Base-by-base conservation (phyloP, 1,140 invertebrate species). In the Lasioglossum albipes region DNA sequence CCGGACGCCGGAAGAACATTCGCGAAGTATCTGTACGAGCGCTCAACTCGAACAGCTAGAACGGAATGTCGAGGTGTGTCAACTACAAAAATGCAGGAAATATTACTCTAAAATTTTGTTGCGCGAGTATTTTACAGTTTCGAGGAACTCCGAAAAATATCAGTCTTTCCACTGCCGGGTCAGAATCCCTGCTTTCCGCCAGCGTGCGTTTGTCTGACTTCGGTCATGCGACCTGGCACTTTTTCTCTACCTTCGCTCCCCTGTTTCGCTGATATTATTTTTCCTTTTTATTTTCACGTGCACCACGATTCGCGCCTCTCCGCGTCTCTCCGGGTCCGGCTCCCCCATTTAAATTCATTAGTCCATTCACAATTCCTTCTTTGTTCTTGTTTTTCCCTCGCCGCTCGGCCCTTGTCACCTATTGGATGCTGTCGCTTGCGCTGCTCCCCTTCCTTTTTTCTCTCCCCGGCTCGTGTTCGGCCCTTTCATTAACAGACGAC, bases 311-410 rank as follows among this genome's bases (percentile, higher is more conserved):
- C 77, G 69, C 77, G 70, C 45, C 65, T 42, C 68, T 72, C 61
- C 75, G 31, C 45, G 75, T 31, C 31, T 6, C 54, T 54, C 52
- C 16, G 66, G 27, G 41, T 61, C 66, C 76, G 20, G 61, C 59
- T 74, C 54, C 70, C 70, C 70, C 70, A 79, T 79, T 79, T 79
- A 74, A 79, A 79, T 79, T 79, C 77, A 74, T 74, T 79, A 79
- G 77, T 79, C 69, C 76, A 79, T 79, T 79, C 76, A 79, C 69
- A 59, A 65, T 65, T 79, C 45, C 61, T 73, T 79, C 76, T 72
- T 79, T 79, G 77, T 79, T 79, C 77, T 66, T 74, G 77, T 79
- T 73, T 42, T 61, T 20, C 59, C 20, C 57, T 59, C 42, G 57
- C 45, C 52, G 59, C 59, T 57, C 76, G 61, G 42, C 52, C 77